phyloP scores from a whole-genome alignment of 1,140 invertebrate species.

The Megalonaias nervosa region DNA sequence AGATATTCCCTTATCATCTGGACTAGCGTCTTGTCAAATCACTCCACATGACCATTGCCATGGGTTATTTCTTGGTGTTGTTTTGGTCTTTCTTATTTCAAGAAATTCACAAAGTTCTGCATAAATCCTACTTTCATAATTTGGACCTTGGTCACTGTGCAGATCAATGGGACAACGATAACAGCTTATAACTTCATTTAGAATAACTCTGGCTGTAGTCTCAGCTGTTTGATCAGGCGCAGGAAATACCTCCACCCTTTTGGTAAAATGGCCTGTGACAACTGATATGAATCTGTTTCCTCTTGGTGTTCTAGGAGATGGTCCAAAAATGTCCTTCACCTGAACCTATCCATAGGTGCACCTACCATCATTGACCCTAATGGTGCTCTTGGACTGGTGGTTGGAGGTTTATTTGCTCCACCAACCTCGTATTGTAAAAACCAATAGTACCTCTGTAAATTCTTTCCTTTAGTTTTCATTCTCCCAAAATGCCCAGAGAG shows the following conservation, averaged over 20 bases:
- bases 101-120: constrained; percentile 10
- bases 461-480: constrained; percentile 19
- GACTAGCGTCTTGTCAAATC: constrained; percentile 9
- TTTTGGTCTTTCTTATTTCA: neutral
- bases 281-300: neutral
- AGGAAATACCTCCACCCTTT: constrained; percentile 10
- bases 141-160: constrained; percentile 15
- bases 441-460: constrained; percentile 14
- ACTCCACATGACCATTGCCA: constrained; percentile 17
- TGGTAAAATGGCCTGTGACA: constrained; percentile 12
- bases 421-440: constrained; percentile 9
- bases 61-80: constrained; percentile 7
- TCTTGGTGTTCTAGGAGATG: too few species aligned
- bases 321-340: too few species aligned
- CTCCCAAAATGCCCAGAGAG: constrained; percentile 20
- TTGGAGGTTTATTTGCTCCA: constrained; percentile 10
- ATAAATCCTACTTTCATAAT: constrained; percentile 15
- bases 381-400: constrained; percentile 7
- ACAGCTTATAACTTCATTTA: neutral
- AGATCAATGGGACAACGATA: constrained; percentile 1
- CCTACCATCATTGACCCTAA: neutral
- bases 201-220: too few species aligned
- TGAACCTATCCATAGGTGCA: too few species aligned
- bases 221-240: too few species aligned
- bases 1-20: constrained; percentile 4